Base-by-base conservation (phyloP, 1,140 invertebrate genomes). In the Hycleus phaleratus region DNA sequence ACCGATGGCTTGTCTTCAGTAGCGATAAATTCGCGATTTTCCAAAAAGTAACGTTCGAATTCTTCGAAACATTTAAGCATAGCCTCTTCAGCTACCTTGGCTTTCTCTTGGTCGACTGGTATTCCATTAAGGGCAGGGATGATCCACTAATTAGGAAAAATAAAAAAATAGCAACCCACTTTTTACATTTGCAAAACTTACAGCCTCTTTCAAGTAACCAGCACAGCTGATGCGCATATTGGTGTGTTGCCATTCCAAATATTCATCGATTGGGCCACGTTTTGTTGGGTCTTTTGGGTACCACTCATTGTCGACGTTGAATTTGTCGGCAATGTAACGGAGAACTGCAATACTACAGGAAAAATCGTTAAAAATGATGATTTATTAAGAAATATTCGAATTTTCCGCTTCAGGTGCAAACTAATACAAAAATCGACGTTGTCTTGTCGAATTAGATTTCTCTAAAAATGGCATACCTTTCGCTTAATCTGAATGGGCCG, bases 241-340 rank as follows among this genome's bases (percentile, higher is more conserved):
- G 4, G 82, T 68, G 68, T 95, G 91, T 58, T 95, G 91, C 90
- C 91, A 95, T 73, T 90, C 85, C 40, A 93, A 75, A 67, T 86
- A 95, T 73, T 94, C 90, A 65, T 94, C 88, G 2, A 93, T 83
- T 56, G 77, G 77, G 0, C 89, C 88, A 72, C 84, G 82, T n/a
- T 74, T 63, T 59, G 84, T 76, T 24, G 75, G 79, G 49, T 89
- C 82, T 60, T 76, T 79, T 3, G 90, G 90, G 71, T 90, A 94
- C 79, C 85, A 86, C 42, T 84, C 75, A 64, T 87, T 81, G 1
- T 76, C 67, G 2, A 88, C 69, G 43, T 76, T 64, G 59, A 77
- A 44, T 77, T 82, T 77, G 44, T 76, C 69, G 10, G 73, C 74
- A 45, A 83, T 65, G 67, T 84, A 90, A 62, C 81, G 78, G 12